These are phyloP conservation scores for Labia minor DNA, from an alignment of 2,888 invertebrate species.

Conservation along the genomic window DNA sequence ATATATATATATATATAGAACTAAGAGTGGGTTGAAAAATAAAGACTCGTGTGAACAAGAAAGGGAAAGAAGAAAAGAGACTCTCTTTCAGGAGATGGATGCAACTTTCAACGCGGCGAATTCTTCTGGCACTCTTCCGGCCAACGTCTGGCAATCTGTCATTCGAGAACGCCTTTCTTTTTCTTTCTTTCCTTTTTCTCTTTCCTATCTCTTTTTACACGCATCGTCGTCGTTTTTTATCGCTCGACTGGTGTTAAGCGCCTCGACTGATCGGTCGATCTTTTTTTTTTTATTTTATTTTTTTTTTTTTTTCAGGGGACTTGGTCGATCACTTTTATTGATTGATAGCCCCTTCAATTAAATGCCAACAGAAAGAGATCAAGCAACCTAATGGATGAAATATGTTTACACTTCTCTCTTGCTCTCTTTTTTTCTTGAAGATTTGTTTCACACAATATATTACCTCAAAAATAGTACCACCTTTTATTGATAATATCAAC, in stretches of 20 bases:
- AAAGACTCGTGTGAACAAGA: neutral
- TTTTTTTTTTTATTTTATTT: neutral
- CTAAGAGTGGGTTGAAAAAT: neutral
- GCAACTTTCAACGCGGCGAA: constrained; percentile 4
- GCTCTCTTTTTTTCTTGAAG: too few relatives aligned
- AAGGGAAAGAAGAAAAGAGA: neutral
- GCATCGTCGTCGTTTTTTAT: constrained; percentile 1
- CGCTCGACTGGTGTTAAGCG: neutral
- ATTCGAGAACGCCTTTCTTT: neutral
- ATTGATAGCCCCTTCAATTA: constrained; percentile 1
- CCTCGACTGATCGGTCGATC: neutral
- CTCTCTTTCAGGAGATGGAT: neutral
- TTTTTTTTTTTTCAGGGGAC: neutral
- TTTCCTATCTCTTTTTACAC: neutral
- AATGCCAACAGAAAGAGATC: neutral
- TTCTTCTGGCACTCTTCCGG: constrained; percentile 8
- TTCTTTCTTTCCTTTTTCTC: neutral
- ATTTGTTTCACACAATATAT: too few relatives aligned
- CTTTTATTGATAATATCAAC: neutral
- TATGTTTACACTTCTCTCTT: neutral
- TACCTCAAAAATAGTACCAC: too few relatives aligned
- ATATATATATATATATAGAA: too few relatives aligned
- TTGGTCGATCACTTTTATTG: constrained; percentile 1
- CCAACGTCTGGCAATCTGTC: constrained; percentile 13
- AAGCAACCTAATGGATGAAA: neutral